Evolutionary conservation across 2,797 vertebrate genomes (phyloP).

Genomic region (Phaenicophaeus curvirostris): DNA sequence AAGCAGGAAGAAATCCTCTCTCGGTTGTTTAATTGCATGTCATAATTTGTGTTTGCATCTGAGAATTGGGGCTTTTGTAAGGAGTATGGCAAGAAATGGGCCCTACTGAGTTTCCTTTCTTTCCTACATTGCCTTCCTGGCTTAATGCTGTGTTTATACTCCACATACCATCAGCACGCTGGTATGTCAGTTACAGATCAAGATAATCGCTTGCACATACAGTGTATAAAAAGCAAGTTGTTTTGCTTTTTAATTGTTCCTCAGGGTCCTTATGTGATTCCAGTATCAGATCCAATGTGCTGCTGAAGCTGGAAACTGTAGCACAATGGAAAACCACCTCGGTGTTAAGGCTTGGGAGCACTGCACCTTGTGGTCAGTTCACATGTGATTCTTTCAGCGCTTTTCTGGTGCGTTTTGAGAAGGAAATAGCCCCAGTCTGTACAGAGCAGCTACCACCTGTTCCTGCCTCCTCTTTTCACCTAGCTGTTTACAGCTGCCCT

Average conservation of each 20-base stretch:
- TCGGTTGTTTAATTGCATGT: background rate
- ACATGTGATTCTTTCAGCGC: background rate
- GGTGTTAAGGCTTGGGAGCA: fast-evolving
- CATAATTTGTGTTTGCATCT: background rate
- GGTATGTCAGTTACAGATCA: background rate
- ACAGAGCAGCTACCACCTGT: background rate
- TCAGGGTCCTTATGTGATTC: background rate
- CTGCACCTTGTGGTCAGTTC: background rate
- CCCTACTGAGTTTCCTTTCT: background rate
- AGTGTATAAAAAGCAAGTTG: background rate
- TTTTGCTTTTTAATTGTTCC: background rate
- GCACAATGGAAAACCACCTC: background rate
- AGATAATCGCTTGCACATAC: background rate
- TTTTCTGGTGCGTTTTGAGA: background rate
- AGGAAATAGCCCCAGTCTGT: background rate
- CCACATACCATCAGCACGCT: fast-evolving
- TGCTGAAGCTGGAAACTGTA: background rate
- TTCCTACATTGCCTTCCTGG: background rate
- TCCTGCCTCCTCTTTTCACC: background rate
- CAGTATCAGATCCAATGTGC: background rate
- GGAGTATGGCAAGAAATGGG: background rate
- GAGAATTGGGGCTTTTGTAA: background rate
- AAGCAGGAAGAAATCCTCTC: background rate
- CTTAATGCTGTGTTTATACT: background rate
- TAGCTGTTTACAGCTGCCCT: slow-evolving; percentile 13